phyloP scores from a whole-genome alignment of 1,140 invertebrate species.

The Asbolus verrucosus region DNA sequence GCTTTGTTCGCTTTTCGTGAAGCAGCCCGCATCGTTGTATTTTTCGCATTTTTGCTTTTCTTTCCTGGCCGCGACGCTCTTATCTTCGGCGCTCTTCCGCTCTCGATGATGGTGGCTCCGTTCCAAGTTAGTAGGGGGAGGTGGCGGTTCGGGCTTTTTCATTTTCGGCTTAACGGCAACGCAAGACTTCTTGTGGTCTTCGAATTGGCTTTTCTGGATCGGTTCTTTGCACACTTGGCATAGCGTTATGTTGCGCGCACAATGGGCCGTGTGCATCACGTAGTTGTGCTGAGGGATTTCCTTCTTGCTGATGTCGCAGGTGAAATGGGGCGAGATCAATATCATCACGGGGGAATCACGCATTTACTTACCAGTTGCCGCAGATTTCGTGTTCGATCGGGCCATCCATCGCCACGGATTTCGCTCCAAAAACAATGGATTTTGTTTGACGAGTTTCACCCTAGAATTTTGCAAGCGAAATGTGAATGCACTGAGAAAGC shows the following conservation, averaged over 20 bases:
- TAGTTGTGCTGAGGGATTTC: slow-evolving; percentile 64
- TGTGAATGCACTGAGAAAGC: slow-evolving; percentile 45
- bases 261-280: slow-evolving; percentile 65
- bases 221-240: slow-evolving; percentile 63
- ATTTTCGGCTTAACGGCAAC: slow-evolving; percentile 37
- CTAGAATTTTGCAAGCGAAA: slow-evolving; percentile 11
- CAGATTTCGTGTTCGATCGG: slow-evolving; percentile 60
- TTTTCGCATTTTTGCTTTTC: slow-evolving; percentile 54
- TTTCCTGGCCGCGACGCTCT: slow-evolving; percentile 51
- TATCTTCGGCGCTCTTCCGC: slow-evolving; percentile 55
- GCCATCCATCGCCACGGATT: slow-evolving; percentile 51
- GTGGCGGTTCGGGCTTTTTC: slow-evolving; percentile 44
- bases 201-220: slow-evolving; percentile 59
- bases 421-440: no score
- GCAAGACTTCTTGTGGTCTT: slow-evolving; percentile 58
- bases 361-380: slow-evolving; percentile 62
- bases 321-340: not conserved
- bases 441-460: no score
- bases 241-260: slow-evolving; percentile 62
- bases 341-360: no score
- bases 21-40: slow-evolving; percentile 51
- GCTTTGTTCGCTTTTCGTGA: slow-evolving; percentile 39
- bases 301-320: slow-evolving; percentile 59
- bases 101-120: slow-evolving; percentile 56
- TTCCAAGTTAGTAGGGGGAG: slow-evolving; percentile 54